phyloP scores from a whole-genome alignment of 2,888 invertebrate species.

The Lasioglossum calceatum region DNA sequence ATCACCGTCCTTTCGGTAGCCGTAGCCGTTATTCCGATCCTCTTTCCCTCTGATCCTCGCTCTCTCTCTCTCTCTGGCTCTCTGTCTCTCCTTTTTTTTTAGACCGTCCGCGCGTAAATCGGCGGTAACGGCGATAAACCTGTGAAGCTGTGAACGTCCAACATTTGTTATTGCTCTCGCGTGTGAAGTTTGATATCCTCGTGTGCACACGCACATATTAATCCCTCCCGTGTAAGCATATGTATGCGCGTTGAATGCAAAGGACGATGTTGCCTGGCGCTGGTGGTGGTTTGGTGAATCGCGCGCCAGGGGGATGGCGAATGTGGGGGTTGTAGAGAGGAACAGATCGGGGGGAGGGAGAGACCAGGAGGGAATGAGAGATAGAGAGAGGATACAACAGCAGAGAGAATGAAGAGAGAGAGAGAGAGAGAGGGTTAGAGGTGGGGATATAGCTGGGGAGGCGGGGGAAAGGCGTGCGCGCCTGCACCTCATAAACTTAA shows the following conservation, averaged over 20 bases:
- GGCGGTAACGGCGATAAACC: constrained; percentile 72
- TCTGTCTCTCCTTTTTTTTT: constrained; percentile 44
- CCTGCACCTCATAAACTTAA: constrained; percentile 85
- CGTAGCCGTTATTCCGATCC: constrained; percentile 65
- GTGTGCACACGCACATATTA: constrained; percentile 65
- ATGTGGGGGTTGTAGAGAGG: constrained; percentile 73
- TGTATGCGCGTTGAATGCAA: constrained; percentile 68
- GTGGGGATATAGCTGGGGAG: constrained; percentile 57
- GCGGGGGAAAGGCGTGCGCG: constrained; percentile 79
- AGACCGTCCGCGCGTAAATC: constrained; percentile 70
- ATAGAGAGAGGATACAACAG: neutral
- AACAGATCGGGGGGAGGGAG: constrained; percentile 72
- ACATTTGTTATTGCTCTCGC: constrained; percentile 78
- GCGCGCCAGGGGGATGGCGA: constrained; percentile 60
- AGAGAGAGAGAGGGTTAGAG: constrained; percentile 47
- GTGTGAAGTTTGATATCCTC: constrained; percentile 79
- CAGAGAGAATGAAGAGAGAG: constrained; percentile 9
- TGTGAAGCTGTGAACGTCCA: constrained; percentile 72
- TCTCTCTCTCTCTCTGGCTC: neutral
- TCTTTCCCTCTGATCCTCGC: neutral
- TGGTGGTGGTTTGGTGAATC: constrained; percentile 74
- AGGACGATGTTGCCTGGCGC: constrained; percentile 68
- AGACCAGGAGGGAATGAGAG: constrained; percentile 48
- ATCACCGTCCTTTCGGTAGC: constrained; percentile 66
- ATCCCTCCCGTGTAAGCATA: constrained; percentile 59